phyloP scores from a whole-genome alignment of 2,797 vertebrate genomes.

The Pitangus sulphuratus region DNA sequence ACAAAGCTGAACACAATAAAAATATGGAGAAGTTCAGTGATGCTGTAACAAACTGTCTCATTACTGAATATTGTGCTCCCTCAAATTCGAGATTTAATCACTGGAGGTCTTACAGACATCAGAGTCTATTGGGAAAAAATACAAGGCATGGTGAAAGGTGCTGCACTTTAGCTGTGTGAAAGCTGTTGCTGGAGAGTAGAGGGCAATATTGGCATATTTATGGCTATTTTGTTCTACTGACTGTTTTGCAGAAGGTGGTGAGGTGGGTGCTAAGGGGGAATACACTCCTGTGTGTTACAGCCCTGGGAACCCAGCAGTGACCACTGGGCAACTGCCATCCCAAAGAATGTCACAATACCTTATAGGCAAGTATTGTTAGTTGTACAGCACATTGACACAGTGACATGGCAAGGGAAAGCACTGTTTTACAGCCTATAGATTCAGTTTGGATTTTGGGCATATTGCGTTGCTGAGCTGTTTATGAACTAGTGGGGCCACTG shows the following conservation, averaged over 20 bases:
- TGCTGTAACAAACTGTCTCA: background rate
- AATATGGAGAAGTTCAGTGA: background rate
- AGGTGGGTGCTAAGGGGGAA: background rate
- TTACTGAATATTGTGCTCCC: background rate
- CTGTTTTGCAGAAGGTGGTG: background rate
- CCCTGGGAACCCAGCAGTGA: background rate
- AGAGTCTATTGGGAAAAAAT: background rate
- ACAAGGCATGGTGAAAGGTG: background rate
- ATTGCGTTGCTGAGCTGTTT: background rate
- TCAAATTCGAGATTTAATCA: background rate
- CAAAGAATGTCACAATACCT: background rate
- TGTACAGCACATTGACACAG: background rate
- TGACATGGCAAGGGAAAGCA: background rate
- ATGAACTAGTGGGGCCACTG: background rate
- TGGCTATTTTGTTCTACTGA: background rate
- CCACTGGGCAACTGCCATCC: background rate
- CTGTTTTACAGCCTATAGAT: accelerated
- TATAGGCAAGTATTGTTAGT: background rate
- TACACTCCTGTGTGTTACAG: accelerated
- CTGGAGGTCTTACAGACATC: background rate
- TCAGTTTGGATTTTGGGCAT: accelerated
- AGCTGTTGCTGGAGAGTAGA: background rate
- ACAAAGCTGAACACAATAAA: background rate
- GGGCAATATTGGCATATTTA: background rate
- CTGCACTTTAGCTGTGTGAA: background rate